Evolutionary conservation across 2,888 invertebrate species (phyloP), one percentile per base, ranked within the genome.

Genomic region (Steromphala cineraria): DNA sequence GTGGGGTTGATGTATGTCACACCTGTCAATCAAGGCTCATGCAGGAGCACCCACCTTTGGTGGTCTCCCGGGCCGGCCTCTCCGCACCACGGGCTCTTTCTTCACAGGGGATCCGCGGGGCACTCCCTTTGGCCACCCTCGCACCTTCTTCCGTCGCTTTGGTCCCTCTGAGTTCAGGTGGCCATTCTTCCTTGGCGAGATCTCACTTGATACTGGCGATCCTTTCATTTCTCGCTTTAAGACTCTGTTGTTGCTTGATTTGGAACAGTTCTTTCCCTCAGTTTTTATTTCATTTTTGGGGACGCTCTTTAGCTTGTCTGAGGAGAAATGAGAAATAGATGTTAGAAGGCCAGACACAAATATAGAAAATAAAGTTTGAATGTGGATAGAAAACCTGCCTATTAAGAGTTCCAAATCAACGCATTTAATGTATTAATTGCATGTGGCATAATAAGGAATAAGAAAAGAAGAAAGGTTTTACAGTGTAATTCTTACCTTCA

Each of bases 91-190:
- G 13, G 83, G 82, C n/a, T 81, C 82, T 53, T 85, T 83, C 79
- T 71, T 79, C 31, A 53, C 53, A 24, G 79, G 67, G 19, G 67
- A 56, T 13, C 62, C 46, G 7, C 76, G 24, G 0, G 76, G 76
- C 7, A 31, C 76, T 31, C 88, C 88, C 79, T 89, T 89, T 3
- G 89, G 89, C 88, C 88, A 89, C 8, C 88, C 88, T 36, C 86
- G 81, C 0, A 80, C 71, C 36, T 81, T 77, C 75, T 85, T 79
- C 13, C 62, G 81, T 15, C 40, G 36, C 71, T 71, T 71, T 46
- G 46, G 46, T 5, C 46, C 46, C 56, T 56, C 56, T 1, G 21
- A 24, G 21, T 21, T 21, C 56, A 56, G 10, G 7, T 71, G 71
- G 13, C 71, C 71, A 71, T 71, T 71, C 19, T 36, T 71, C 19